A percentile compares a stretch with the other conserved stretches of the same genome.
These are phyloP conservation scores for Bombus sibiricus DNA, from an alignment of 1,140 invertebrate species.

Conservation along the genomic window DNA sequence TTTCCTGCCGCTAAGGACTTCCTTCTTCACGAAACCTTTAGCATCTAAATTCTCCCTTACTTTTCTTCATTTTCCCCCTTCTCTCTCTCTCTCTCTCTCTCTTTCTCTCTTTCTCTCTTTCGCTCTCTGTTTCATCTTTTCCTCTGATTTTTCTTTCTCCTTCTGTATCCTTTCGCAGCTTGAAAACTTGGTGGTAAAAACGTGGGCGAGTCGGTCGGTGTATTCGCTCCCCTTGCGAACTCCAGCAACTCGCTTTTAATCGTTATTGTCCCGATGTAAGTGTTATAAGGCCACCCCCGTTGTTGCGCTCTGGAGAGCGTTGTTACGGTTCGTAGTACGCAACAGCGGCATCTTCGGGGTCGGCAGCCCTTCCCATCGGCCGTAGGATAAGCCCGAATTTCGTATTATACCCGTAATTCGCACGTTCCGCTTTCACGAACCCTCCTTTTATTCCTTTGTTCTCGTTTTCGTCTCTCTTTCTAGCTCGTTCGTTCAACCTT, in stretches of 20 bases:
- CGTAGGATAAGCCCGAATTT: conserved; percentile 66
- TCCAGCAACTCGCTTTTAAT: conserved; percentile 67
- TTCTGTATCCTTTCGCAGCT: not conserved
- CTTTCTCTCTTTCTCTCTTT: not conserved
- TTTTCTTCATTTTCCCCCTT: not conserved
- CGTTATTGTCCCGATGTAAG: conserved; percentile 72
- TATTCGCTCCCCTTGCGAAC: conserved; percentile 20
- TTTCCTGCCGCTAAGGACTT: conserved; percentile 48
- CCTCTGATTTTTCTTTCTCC: not conserved
- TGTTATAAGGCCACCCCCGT: conserved; percentile 63
- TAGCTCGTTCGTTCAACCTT: not conserved
- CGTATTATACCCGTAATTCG: conserved; percentile 67
- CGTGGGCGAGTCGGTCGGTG: not conserved
- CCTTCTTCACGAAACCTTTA: conserved; percentile 29
- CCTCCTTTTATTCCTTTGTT: conserved; percentile 39
- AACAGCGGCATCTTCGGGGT: conserved; percentile 39
- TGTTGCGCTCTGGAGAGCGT: conserved; percentile 50
- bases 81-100: not conserved
- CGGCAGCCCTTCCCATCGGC: conserved; percentile 19
- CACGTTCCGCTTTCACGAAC: conserved; percentile 55
- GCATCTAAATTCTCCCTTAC: conserved; percentile 43
- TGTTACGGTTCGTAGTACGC: conserved; percentile 57
- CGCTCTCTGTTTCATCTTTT: not conserved
- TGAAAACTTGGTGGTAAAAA: conserved; percentile 18
- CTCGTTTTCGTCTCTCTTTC: conserved; percentile 2